A percentile compares a stretch with the other conserved stretches of the same genome.
These are phyloP conservation scores for Cottus gobio DNA, from an alignment of 2,113 vertebrate species.

Conservation along the genomic window DNA sequence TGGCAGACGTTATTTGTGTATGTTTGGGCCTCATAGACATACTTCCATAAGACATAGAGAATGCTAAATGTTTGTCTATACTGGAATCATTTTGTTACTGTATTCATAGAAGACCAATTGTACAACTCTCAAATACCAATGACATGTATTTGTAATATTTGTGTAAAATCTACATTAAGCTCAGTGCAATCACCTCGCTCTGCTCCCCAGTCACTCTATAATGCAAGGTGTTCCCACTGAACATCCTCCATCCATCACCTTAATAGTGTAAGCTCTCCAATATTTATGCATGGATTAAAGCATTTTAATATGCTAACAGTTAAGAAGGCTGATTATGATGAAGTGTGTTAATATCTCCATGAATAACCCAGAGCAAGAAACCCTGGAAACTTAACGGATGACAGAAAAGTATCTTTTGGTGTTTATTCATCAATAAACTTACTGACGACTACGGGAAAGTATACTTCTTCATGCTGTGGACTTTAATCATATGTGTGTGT, in stretches of 20 bases:
- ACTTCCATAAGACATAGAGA: background rate
- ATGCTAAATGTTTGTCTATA: background rate
- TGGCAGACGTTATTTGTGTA: background rate
- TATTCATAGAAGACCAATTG: no score
- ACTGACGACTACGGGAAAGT: background rate
- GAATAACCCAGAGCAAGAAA: constrained; percentile 34
- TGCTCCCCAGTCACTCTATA: constrained; percentile 17
- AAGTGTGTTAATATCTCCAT: constrained; percentile 59
- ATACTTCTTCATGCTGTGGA: background rate
- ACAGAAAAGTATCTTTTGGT: constrained; percentile 30
- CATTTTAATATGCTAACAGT: constrained; percentile 66
- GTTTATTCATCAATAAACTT: constrained; percentile 46
- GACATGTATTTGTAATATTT: background rate
- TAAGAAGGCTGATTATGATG: constrained; percentile 64
- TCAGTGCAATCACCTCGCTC: background rate
- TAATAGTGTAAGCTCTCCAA: constrained; percentile 57
- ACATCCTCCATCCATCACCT: constrained; percentile 56
- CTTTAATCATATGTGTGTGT: background rate
- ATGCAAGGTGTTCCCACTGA: constrained; percentile 36
- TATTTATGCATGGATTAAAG: constrained; percentile 71
- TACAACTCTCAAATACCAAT: background rate
- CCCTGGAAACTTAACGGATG: constrained; percentile 40
- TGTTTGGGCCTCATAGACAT: background rate
- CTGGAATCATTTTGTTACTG: background rate
- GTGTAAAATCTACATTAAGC: background rate